Base-by-base conservation (phyloP, 2,888 invertebrate species). In the Eretmocerus hayati region DNA sequence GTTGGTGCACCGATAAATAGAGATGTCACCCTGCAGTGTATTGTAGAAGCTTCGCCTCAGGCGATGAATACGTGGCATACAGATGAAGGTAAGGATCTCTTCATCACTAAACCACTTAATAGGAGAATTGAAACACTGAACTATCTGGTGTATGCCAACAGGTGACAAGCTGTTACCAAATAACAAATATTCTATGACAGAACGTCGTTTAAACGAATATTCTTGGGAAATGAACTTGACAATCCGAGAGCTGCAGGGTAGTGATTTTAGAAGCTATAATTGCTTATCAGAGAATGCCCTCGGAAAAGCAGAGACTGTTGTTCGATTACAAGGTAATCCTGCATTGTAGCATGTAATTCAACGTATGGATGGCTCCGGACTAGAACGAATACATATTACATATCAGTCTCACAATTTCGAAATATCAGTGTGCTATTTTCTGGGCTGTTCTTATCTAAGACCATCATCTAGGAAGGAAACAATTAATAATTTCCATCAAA, bases 31-130 rank as follows among this genome's bases (percentile, higher is more conserved):
- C 77, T 92, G 45, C 86, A 89, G 69, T 91, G 91, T 71, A 83
- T 84, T 72, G 88, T 90, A 48, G 90, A 91, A 75, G 88, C 90
- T 42, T 90, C 88, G 55, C 90, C 90, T 15, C 85, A 84, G 65
- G 87, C 90, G 46, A 84, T 90, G 78, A 88, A 89, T 76, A 88
- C 86, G 66, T 91, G 91, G 91, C 46, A 23, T 33, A 53, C 39
- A 8, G 47, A 42, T 15, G 50, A 50, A 41, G 47, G 53, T 53
- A 50, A 30, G 23, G 3, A 15, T 31, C n/a, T 23, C 5, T 11
- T 42, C 21, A 37, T 37, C 37, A 37, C n/a, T n/a, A n/a, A n/a
- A n/a, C n/a, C n/a, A n/a, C n/a, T n/a, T n/a, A n/a, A n/a, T n/a
- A n/a, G n/a, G n/a, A n/a, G n/a, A n/a, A n/a, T n/a, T n/a, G n/a